phyloP scores from a whole-genome alignment of 2,113 vertebrate species.

The Proteles cristata region DNA sequence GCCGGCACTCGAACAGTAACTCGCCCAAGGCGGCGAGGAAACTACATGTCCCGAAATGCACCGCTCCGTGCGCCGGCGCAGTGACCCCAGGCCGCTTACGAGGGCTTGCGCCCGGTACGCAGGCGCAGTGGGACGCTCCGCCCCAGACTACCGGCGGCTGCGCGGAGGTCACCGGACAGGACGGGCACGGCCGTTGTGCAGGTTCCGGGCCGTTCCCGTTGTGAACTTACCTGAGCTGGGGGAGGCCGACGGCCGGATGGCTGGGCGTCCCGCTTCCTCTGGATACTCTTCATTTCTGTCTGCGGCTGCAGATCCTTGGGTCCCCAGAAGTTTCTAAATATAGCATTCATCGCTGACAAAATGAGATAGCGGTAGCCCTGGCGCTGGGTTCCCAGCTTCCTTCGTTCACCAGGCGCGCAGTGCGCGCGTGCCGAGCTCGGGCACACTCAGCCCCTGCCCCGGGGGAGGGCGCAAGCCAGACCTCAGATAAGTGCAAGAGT shows the following conservation, averaged over 20 bases:
- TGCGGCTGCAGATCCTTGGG: too few relatives aligned
- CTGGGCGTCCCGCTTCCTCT: accelerated
- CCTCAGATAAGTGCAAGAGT: too few relatives aligned
- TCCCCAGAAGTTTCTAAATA: background rate
- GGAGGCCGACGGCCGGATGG: accelerated
- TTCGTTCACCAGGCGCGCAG: background rate
- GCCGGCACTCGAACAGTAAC: accelerated
- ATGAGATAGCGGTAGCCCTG: too few relatives aligned
- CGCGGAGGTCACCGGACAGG: accelerated
- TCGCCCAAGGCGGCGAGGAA: background rate
- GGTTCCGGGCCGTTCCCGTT: accelerated
- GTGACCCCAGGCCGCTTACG: accelerated
- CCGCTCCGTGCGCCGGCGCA: background rate
- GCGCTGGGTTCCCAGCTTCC: background rate
- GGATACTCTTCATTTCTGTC: background rate
- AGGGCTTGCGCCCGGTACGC: accelerated
- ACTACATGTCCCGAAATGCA: slow-evolving; percentile 63
- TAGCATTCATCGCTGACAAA: background rate
- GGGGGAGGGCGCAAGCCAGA: background rate
- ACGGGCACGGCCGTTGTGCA: accelerated
- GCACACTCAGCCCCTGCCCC: too few relatives aligned
- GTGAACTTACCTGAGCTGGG: accelerated
- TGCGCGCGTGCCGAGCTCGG: background rate
- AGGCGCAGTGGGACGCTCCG: background rate
- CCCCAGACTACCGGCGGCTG: accelerated